These are phyloP conservation scores for Pavo muticus DNA, from an alignment of 2,113 vertebrate species.

Conservation along the genomic window DNA sequence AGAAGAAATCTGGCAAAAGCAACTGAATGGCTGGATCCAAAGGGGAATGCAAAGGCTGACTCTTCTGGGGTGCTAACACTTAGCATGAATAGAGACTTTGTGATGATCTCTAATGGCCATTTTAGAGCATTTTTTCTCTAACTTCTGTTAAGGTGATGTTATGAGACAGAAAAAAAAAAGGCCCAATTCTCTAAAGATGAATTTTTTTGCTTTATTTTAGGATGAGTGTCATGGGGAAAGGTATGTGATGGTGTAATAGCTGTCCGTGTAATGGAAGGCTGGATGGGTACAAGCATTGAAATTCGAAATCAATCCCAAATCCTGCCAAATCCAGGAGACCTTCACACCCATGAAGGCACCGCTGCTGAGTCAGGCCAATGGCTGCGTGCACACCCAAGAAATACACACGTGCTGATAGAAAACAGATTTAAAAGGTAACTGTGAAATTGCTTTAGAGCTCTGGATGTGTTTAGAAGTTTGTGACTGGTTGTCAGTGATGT, in stretches of 20 bases:
- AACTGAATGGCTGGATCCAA: not conserved
- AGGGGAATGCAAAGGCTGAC: not conserved
- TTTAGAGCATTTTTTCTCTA: not conserved
- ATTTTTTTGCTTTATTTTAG: rapidly evolving
- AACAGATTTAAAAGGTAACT: slow-evolving; percentile 71
- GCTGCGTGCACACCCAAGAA: not conserved
- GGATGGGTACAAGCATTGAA: not conserved
- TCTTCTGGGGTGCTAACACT: not conserved
- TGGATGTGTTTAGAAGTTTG: slow-evolving; percentile 66
- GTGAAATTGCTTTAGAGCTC: slow-evolving; percentile 55
- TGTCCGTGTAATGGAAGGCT: not conserved
- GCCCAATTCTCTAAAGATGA: rapidly evolving
- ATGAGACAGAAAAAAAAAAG: not conserved
- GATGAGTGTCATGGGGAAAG: rapidly evolving
- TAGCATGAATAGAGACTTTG: not conserved
- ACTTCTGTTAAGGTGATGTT: not conserved
- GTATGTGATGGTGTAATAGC: not conserved
- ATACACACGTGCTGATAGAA: slow-evolving; percentile 56
- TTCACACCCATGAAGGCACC: not conserved
- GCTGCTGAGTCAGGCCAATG: not conserved
- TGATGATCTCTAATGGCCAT: not conserved
- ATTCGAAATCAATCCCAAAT: not conserved
- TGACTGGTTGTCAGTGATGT: slow-evolving; percentile 76
- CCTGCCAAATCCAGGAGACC: not conserved
- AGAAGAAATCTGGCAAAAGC: not conserved